These are phyloP conservation scores for Phenganax stokvisi DNA, from an alignment of 92 coral and sea anemone species.

Conservation along the genomic window DNA sequence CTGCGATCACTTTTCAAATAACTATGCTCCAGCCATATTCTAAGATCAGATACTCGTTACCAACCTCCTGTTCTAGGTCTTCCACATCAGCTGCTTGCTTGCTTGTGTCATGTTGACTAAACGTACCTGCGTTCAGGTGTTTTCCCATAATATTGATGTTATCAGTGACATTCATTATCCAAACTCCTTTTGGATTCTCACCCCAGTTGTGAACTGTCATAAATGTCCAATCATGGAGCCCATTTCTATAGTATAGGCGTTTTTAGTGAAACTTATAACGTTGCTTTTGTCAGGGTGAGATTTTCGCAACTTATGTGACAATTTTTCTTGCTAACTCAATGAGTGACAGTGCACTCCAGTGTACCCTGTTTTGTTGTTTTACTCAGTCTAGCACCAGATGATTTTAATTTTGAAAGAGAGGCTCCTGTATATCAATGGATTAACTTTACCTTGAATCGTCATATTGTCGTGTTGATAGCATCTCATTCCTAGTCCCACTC, in stretches of 20 bases:
- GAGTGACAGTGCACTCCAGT: no score
- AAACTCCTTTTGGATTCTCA: conserved; percentile 94
- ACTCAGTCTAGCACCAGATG: no score
- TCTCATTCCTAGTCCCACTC: conserved; percentile 96
- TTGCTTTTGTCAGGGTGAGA: no score
- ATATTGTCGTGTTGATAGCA: conserved; percentile 99
- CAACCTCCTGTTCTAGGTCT: conserved; percentile 93
- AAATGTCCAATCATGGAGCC: conserved; percentile 96
- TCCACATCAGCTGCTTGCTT: conserved; percentile 98
- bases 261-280: no score
- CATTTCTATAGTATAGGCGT: conserved; percentile 45
- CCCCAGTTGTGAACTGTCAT: conserved; percentile 99
- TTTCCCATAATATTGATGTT: conserved; percentile 70
- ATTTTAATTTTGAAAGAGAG: no score
- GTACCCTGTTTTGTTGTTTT: no score
- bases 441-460: conserved; percentile 61
- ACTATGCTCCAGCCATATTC: background rate
- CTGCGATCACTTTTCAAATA: background rate
- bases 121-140: conserved; percentile 84
- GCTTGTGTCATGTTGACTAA: conserved; percentile 93
- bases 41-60: background rate
- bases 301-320: no score
- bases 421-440: no score
- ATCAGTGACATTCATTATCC: conserved; percentile 99
- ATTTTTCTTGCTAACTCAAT: no score